Percentiles rank a stretch among this genome's conserved stretches.
Evolutionary conservation across 2,797 vertebrate species (phyloP).

Genomic region (Acipenser ruthenus): DNA sequence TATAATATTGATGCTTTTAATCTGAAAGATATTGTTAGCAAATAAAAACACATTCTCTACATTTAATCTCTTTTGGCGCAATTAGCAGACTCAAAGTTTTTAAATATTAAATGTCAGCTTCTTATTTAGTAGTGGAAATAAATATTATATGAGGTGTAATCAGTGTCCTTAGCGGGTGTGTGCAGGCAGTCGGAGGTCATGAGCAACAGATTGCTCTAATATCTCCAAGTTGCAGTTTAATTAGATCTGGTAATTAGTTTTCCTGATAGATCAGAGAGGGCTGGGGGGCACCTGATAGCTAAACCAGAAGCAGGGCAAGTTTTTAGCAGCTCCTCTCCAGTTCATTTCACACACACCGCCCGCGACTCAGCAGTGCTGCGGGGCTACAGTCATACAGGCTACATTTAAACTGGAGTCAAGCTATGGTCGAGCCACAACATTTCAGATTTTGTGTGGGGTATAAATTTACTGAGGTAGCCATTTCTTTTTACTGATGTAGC

Average conservation of each 20-base stretch:
- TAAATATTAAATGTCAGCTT: conserved; percentile 83
- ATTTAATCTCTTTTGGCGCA: conserved; percentile 70
- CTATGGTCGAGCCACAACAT: too few species aligned
- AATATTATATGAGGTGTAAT: conserved; percentile 99
- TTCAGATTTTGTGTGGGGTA: too few species aligned
- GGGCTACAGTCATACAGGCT: too few species aligned
- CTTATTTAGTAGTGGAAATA: conserved; percentile 93
- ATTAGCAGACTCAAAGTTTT: conserved; percentile 86
- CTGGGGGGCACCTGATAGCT: conserved; percentile 70
- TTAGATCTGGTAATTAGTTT: conserved; percentile 99
- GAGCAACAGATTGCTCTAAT: conserved; percentile 75
- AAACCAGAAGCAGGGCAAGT: conserved; percentile 72
- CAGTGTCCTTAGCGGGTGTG: conserved; percentile 87
- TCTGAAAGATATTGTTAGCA: conserved; percentile 52
- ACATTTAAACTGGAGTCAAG: too few species aligned
- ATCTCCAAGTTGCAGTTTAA: conserved; percentile 84
- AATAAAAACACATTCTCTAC: conserved; percentile 58
- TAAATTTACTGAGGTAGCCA: too few species aligned
- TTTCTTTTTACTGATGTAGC: too few species aligned
- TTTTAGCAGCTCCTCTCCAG: conserved; percentile 60
- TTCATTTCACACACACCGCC: conserved; percentile 52
- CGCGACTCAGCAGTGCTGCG: too few species aligned
- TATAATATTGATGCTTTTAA: conserved; percentile 19
- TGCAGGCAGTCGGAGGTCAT: conserved; percentile 80
- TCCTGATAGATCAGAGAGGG: conserved; percentile 87